Evolutionary conservation across 2,888 invertebrate genomes (phyloP).

Genomic region (Zhuqinia jingwanae): DNA sequence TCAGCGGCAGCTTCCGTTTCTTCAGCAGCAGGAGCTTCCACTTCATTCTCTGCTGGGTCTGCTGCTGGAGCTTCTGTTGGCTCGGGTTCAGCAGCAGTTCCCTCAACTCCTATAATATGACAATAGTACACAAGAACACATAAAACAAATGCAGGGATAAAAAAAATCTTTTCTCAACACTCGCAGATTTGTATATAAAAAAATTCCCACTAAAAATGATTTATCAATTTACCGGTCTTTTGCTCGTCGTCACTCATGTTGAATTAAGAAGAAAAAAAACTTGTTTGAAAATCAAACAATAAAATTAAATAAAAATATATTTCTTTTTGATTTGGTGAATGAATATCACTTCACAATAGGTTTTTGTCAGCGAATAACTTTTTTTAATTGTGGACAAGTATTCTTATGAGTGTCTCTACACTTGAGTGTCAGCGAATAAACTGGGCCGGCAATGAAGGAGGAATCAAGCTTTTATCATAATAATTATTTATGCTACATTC

Average conservation of each 20-base stretch:
- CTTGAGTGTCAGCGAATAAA: conserved; percentile 63
- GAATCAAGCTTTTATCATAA: conserved; percentile 70
- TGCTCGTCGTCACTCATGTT: conserved; percentile 72
- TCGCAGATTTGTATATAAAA: too few relatives aligned
- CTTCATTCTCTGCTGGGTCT: conserved; percentile 64
- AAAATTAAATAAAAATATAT: conserved; percentile 15
- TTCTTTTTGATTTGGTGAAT: background rate
- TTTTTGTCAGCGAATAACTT: too few relatives aligned
- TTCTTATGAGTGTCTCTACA: conserved; percentile 36
- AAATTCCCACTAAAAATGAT: background rate
- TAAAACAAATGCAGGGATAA: conserved; percentile 20
- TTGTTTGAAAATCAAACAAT: conserved; percentile 33
- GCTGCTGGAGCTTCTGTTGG: conserved; percentile 50
- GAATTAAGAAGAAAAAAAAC: background rate
- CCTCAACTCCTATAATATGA: conserved; percentile 73
- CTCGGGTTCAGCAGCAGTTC: conserved; percentile 57
- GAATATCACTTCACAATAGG: background rate
- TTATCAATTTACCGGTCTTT: conserved; percentile 57
- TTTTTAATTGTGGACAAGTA: too few relatives aligned
- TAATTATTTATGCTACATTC: conserved; percentile 73
- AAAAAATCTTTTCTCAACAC: too few relatives aligned
- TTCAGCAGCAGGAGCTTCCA: conserved; percentile 58
- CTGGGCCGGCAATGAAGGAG: conserved; percentile 66
- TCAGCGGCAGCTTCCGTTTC: conserved; percentile 50
- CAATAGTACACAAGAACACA: conserved; percentile 22